Evolutionary conservation across 2,888 invertebrate genomes (phyloP), one percentile per base, ranked within the genome.

Genomic region (Anthrax anthrax): DNA sequence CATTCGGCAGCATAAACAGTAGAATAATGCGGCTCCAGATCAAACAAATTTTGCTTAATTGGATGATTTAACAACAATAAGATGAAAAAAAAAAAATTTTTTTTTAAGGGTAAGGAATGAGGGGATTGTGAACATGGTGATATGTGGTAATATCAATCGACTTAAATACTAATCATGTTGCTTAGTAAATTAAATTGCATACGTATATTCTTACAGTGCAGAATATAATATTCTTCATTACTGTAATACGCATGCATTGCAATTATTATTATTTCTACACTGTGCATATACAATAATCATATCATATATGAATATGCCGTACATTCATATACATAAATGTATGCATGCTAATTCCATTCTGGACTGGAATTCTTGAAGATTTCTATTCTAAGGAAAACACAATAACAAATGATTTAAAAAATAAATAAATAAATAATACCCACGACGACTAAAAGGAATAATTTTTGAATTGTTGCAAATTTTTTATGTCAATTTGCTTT

Each of bases 1-100:
- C 29, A 32, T 32, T 32, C 29, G 12, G 29, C 13, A 32, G 29
- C 13, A 32, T 32, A 12, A 29, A 36, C 38, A 29, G n/a, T n/a
- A n/a, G 44, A 13, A 23, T 8, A 23, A 18, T 10, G 50, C 47
- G 50, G 50, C 41, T 39, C 12, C n/a, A 48, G 48, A 51, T 51
- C 51, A 51, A 51, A 51, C 48, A 49, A 48, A 51, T 48, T 51
- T 48, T 45, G 47, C 51, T 51, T 51, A 51, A 51, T 51, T 51
- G 51, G 48, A 48, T 47, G 48, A 42, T 47, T 50, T 50, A 50
- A 48, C 48, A 50, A 50, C 48, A 48, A n/a, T n/a, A n/a, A n/a
- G n/a, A n/a, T n/a, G n/a, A n/a, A n/a, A 50, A 46, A 50, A 47
- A 46, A 23, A 18, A 37, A 29, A 34, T 37, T 12, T n/a, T 16